Percentiles rank a stretch among this genome's conserved stretches.
These are phyloP conservation scores for Jaculus jaculus DNA, from an alignment of 2,113 vertebrate genomes.

Conservation along the genomic window DNA sequence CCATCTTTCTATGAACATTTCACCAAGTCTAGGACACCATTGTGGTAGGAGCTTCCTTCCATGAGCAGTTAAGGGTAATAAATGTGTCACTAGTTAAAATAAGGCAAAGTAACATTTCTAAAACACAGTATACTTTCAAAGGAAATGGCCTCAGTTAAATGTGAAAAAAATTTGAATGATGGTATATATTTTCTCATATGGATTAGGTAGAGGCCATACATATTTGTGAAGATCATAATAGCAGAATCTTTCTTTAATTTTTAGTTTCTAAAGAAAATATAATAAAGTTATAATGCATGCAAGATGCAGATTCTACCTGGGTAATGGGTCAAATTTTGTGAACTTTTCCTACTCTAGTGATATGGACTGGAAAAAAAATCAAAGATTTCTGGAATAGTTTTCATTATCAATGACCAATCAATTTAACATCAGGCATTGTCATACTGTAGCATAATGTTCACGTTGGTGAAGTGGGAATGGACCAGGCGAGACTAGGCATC, in stretches of 20 bases:
- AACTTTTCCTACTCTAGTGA: neutral
- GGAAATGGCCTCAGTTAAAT: neutral
- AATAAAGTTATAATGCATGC: neutral
- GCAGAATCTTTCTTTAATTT: neutral
- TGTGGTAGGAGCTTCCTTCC: neutral
- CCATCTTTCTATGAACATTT: neutral
- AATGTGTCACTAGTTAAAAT: neutral
- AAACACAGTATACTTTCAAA: neutral
- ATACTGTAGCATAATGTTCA: neutral
- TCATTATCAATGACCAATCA: neutral
- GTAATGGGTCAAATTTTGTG: neutral
- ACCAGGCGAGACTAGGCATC: neutral
- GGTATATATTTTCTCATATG: neutral
- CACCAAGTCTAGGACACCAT: neutral
- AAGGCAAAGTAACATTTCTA: neutral
- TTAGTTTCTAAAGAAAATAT: neutral
- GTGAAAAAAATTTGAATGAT: neutral
- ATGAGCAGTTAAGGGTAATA: neutral
- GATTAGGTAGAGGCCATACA: neutral
- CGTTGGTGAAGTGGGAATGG: neutral
- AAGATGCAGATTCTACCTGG: neutral
- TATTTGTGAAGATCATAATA: neutral
- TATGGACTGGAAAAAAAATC: neutral
- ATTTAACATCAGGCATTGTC: neutral
- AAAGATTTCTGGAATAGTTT: neutral